These are phyloP conservation scores for Syncerus caffer DNA, from an alignment of 2,797 vertebrate species.

Conservation along the genomic window DNA sequence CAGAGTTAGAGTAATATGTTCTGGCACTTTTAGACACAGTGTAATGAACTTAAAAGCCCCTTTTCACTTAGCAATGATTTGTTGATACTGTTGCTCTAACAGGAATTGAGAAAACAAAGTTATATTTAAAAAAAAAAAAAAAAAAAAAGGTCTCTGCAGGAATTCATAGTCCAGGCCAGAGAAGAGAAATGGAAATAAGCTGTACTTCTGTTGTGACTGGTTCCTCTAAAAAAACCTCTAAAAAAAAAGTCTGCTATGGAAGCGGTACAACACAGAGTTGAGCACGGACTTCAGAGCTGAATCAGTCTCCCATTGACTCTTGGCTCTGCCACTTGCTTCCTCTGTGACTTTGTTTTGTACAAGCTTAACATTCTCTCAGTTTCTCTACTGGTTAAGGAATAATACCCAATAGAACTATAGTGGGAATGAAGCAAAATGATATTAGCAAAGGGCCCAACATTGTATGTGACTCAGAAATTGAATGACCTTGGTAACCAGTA, in stretches of 20 bases:
- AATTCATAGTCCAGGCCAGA: not conserved
- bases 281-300: not conserved
- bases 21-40: not conserved
- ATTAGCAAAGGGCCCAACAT: not conserved
- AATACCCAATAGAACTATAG: not conserved
- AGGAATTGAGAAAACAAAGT: not conserved
- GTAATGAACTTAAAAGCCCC: not conserved
- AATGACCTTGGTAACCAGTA: not conserved
- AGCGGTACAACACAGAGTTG: not conserved
- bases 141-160: not conserved
- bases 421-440: not conserved
- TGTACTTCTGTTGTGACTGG: not conserved
- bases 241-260: not conserved
- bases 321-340: conserved; percentile 7
- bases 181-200: not conserved
- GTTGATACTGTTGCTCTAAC: not conserved
- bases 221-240: conserved; percentile 22
- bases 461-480: not conserved
- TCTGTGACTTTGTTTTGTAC: not conserved
- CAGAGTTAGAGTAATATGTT: not conserved
- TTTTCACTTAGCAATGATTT: not conserved
- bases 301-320: not conserved
- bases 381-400: conserved; percentile 12
- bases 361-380: not conserved
- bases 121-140: conserved; percentile 17